A percentile compares a stretch with the other conserved stretches of the same genome.
Evolutionary conservation across 1,140 invertebrate genomes (phyloP).

Genomic region (Heliconius hewitsoni): DNA sequence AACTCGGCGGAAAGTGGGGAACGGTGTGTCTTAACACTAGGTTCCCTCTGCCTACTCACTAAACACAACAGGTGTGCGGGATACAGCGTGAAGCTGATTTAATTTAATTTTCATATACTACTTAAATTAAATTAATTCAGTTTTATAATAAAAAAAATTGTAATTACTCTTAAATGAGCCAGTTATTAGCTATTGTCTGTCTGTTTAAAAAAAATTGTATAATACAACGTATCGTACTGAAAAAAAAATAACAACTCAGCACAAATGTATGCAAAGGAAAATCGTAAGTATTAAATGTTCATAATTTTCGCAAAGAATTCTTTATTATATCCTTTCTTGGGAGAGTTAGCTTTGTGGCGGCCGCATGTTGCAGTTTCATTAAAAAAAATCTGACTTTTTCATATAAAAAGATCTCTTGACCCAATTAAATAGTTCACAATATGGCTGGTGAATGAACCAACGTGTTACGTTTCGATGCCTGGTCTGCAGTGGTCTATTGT

Average conservation of each 20-base stretch:
- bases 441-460: neutral
- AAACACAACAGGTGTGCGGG: no score
- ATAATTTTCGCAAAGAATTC: slow-evolving; percentile 14
- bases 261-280: neutral
- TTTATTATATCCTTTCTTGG: slow-evolving; percentile 14
- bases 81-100: no score
- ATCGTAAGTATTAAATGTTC: neutral
- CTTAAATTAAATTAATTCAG: no score
- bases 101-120: no score
- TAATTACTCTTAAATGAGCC: no score
- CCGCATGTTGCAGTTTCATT: slow-evolving; percentile 10
- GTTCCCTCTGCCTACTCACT: no score
- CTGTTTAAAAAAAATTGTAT: neutral
- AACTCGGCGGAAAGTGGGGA: no score
- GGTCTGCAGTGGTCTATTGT: neutral
- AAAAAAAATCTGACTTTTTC: neutral
- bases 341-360: slow-evolving; percentile 1
- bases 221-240: neutral
- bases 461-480: neutral
- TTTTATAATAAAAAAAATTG: no score
- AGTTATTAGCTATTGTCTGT: neutral
- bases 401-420: slow-evolving; percentile 1
- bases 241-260: neutral
- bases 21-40: no score
- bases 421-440: slow-evolving; percentile 10